Percentiles rank a stretch among this genome's conserved stretches.
phyloP scores from a whole-genome alignment of 2,113 vertebrate genomes.

The Poeciliopsis occidentalis region DNA sequence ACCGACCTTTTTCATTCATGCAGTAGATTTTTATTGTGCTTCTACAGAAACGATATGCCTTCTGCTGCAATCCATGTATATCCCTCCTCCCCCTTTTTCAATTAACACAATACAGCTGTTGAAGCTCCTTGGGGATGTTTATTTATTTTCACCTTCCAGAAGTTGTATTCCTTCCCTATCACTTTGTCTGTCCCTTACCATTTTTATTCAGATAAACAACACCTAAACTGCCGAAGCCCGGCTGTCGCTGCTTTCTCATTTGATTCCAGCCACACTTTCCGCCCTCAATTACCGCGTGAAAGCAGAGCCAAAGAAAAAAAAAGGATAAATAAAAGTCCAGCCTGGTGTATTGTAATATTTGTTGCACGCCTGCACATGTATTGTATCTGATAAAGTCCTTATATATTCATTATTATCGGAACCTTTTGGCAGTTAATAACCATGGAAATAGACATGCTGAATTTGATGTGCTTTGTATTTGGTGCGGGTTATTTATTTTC shows the following conservation, averaged over 20 bases:
- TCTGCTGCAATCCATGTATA: neutral
- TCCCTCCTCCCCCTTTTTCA: neutral
- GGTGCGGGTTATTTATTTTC: neutral
- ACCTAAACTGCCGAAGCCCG: neutral
- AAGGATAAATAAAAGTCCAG: neutral
- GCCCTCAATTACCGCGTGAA: neutral
- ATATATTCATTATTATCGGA: neutral
- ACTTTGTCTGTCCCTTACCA: neutral
- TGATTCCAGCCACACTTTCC: neutral
- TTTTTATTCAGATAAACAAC: neutral
- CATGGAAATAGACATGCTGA: conserved; percentile 9
- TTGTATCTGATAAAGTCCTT: neutral
- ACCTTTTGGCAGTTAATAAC: conserved; percentile 12
- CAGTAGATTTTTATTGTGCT: conserved; percentile 2
- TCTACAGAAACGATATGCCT: conserved; percentile 9
- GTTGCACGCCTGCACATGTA: neutral
- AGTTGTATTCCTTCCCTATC: neutral
- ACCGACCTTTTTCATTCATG: neutral
- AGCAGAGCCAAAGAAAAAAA: neutral
- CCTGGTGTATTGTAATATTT: neutral
- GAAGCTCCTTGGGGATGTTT: conserved; percentile 2
- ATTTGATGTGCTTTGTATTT: neutral
- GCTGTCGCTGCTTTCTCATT: neutral
- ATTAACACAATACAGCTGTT: neutral
- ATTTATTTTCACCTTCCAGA: neutral